Evolutionary conservation across 35 echinoderm and acorn worm species (phyloP), one percentile per base, ranked within the genome.

Genomic region (Apostichopus japonicus): DNA sequence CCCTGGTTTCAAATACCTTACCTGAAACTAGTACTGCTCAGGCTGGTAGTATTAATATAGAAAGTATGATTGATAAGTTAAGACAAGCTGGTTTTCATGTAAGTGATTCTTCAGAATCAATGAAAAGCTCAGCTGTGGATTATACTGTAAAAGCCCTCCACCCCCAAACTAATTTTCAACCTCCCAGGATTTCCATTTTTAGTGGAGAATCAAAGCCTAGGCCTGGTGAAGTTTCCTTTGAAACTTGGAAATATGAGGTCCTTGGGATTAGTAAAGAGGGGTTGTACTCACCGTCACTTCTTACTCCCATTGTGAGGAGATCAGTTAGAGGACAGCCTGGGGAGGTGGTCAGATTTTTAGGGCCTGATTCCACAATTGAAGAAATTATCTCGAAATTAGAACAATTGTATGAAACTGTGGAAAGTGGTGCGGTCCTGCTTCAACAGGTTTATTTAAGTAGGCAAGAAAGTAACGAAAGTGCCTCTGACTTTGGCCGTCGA

Each of bases 211-310:
- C 92, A 5, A 93, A 93, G 19, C 67, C 83, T 4, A 86, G 73
- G 13, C 72, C 84, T 1, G 92, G 92, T 2, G 92, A 93, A 33
- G 11, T 17, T 13, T 58, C 4, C 0, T 93, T 87, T 63, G 86
- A 93, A 15, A 21, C 53, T 4, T 93, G 92, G 92, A 56, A 54
- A 11, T 89, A 93, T 78, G 92, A 88, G 24, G 86, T 93, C 1
- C 8, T 59, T 10, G 56, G 80, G 1, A 15, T 87, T 5, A 10
- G 56, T 1, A 78, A 57, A 72, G 84, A 62, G 14, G 76, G 67
- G 17, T 56, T 5, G 19, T 81, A 93, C 24, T 55, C 19, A 27
- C 33, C 19, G 0, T 44, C 77, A 19, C 52, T 77, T 53, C 22
- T 87, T 1, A 78, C 81, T 53, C 82, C 92, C 7, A 81, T 87